Evolutionary conservation across 1,140 invertebrate species (phyloP).

Genomic region (Hypsibius dujardini): DNA sequence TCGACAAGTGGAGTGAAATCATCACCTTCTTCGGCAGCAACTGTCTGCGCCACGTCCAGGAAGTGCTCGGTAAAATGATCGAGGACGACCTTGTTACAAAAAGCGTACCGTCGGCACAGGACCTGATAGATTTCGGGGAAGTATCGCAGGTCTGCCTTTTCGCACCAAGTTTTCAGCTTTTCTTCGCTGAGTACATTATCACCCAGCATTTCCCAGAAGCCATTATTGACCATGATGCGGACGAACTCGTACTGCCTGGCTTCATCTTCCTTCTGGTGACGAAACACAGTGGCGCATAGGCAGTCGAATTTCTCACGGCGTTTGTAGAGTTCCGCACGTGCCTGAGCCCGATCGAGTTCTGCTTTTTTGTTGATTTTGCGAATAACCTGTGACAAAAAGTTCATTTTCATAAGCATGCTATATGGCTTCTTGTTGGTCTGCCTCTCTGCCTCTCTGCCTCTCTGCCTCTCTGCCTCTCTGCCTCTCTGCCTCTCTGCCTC

Average conservation of each 20-base stretch:
- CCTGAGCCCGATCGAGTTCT: background rate
- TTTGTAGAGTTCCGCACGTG: background rate
- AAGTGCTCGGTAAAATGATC: background rate
- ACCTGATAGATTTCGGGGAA: constrained; percentile 6
- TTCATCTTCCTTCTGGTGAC: background rate
- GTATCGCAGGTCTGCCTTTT: background rate
- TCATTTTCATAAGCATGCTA: too few species aligned
- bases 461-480: too few species aligned
- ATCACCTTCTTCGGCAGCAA: background rate
- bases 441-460: too few species aligned
- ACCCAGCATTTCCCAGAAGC: background rate
- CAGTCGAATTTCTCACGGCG: background rate
- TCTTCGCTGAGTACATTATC: background rate
- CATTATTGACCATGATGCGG: background rate
- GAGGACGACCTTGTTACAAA: background rate
- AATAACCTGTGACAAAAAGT: background rate
- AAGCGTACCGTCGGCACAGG: background rate
- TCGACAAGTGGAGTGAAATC: background rate
- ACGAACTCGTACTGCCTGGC: background rate
- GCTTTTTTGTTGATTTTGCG: background rate
- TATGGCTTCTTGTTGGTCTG: too few species aligned
- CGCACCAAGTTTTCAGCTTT: background rate
- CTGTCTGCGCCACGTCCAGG: background rate
- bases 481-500: too few species aligned
- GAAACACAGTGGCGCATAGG: background rate